Conservation (phyloP, 2,797 vertebrate genomes). For the Lacerta viridis region DNA sequence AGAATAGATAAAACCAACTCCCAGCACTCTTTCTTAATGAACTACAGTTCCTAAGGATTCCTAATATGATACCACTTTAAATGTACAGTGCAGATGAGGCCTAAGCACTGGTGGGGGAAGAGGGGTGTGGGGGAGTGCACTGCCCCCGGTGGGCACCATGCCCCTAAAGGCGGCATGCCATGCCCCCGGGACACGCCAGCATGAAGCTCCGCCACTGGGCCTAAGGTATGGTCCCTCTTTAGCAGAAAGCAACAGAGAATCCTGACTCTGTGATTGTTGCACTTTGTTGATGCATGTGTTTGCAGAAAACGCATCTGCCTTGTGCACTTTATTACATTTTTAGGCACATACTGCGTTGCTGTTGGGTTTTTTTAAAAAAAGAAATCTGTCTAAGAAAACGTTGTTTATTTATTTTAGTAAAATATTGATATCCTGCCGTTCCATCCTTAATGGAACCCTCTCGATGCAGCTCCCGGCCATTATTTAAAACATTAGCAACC, state of each 20-base stretch:
- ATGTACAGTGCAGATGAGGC: too few relatives aligned
- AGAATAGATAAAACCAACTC: too few relatives aligned
- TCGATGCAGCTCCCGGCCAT: neutral
- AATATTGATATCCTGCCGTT: neutral
- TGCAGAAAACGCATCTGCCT: neutral
- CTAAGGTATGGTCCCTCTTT: neutral
- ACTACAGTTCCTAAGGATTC: too few relatives aligned
- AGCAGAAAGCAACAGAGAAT: neutral
- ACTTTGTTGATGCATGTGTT: neutral
- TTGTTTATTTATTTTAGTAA: neutral
- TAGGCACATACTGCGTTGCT: too few relatives aligned
- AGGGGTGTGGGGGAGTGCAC: too few relatives aligned
- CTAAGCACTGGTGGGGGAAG: too few relatives aligned
- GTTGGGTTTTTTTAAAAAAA: neutral
- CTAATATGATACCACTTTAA: too few relatives aligned
- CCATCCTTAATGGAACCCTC: neutral
- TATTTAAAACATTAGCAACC: neutral
- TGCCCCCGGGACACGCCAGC: too few relatives aligned
- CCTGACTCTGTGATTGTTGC: neutral
- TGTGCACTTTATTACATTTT: neutral
- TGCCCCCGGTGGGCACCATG: too few relatives aligned
- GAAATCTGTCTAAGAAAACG: neutral
- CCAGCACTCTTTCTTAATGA: too few relatives aligned
- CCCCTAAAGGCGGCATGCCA: too few relatives aligned
- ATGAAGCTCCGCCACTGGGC: too few relatives aligned